A percentile compares a stretch with the other conserved stretches of the same genome.
Conservation (phyloP, 1,140 invertebrate species). For the Drosophila pseudoananassae region DNA sequence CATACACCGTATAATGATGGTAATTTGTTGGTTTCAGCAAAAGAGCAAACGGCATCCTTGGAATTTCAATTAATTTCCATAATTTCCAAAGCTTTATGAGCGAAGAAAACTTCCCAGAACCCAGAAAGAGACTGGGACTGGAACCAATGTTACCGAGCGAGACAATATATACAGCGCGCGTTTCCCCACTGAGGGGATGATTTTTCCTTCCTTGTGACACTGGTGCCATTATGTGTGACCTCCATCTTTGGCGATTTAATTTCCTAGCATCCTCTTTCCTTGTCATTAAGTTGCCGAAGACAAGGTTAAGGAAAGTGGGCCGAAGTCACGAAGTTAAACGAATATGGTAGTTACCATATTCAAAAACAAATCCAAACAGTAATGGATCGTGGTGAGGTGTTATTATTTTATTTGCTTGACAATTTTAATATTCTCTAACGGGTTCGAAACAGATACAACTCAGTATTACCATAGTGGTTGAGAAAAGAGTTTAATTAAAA, state of each 20-base stretch:
- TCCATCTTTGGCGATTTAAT: constrained; percentile 8
- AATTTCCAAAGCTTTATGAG: constrained; percentile 82
- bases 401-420: not conserved
- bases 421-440: not conserved
- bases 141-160: constrained; percentile 2
- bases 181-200: constrained; percentile 37
- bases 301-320: not conserved
- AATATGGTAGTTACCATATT: too few species aligned
- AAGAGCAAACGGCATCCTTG: constrained; percentile 80
- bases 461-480: constrained; percentile 8
- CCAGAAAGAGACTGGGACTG: constrained; percentile 31
- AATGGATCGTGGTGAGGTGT: too few species aligned
- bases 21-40: constrained; percentile 82
- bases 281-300: not conserved
- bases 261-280: not conserved
- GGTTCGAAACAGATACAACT: not conserved
- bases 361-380: too few species aligned
- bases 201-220: constrained; percentile 25
- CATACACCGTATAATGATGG: constrained; percentile 79
- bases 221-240: constrained; percentile 10
- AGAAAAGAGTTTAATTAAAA: constrained; percentile 46
- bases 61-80: constrained; percentile 84
- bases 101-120: constrained; percentile 26
- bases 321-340: not conserved
- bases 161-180: constrained; percentile 5